Conservation (phyloP, 2,888 invertebrate species). For the Itoplectis maculator region DNA sequence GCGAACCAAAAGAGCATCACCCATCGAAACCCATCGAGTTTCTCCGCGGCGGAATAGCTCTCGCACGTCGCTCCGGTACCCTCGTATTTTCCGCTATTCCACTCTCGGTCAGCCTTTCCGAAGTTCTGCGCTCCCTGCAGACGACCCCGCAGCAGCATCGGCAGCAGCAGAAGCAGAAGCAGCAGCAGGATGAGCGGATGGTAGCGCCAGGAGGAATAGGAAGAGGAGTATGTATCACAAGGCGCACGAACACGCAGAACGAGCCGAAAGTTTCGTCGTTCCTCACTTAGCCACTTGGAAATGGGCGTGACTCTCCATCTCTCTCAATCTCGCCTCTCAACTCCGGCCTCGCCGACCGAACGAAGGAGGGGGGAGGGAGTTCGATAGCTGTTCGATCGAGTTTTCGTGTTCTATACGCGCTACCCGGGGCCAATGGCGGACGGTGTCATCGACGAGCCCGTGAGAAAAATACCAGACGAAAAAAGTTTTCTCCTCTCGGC, state of each 20-base stretch:
- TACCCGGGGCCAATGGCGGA: slow-evolving; percentile 19
- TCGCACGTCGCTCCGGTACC: background rate
- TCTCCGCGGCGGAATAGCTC: slow-evolving; percentile 20
- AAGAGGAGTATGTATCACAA: slow-evolving; percentile 12
- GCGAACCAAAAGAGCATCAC: slow-evolving; percentile 25
- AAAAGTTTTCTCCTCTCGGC: slow-evolving; percentile 18
- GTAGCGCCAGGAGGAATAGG: background rate
- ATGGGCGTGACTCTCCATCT: slow-evolving; percentile 30
- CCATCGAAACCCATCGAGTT: too few species aligned
- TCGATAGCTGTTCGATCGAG: slow-evolving; percentile 45
- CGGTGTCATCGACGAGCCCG: slow-evolving; percentile 42
- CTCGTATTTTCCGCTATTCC: slow-evolving; percentile 33
- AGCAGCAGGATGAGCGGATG: background rate
- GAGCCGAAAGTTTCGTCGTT: slow-evolving; percentile 52
- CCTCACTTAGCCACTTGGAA: slow-evolving; percentile 44
- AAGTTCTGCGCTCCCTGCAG: slow-evolving; percentile 39
- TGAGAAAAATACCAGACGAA: slow-evolving; percentile 38
- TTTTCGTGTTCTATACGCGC: background rate
- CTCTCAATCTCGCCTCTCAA: slow-evolving; percentile 23
- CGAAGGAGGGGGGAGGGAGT: slow-evolving; percentile 14
- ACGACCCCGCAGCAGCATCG: background rate
- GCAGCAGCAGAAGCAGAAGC: background rate
- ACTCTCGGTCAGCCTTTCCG: slow-evolving; percentile 59
- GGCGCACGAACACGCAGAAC: slow-evolving; percentile 30
- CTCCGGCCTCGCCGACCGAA: slow-evolving; percentile 3